Evolutionary conservation across 2,113 vertebrate genomes (phyloP).

Genomic region (Pithys albifrons): DNA sequence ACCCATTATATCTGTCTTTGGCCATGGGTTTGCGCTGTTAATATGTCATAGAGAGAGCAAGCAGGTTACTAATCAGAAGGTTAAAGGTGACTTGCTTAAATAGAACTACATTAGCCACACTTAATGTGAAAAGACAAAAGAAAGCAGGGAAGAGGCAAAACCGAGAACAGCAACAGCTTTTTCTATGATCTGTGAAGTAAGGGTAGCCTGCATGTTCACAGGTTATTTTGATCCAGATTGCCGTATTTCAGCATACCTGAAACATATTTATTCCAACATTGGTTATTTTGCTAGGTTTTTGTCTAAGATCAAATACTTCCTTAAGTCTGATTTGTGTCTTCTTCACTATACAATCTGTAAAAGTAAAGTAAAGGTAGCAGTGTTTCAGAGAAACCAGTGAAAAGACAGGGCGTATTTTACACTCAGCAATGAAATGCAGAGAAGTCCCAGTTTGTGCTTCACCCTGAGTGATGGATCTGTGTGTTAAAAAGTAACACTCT

Average conservation of each 20-base stretch:
- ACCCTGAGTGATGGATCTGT: background rate
- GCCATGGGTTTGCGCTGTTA: background rate
- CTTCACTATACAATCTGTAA: background rate
- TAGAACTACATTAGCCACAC: background rate
- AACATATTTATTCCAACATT: background rate
- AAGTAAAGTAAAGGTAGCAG: background rate
- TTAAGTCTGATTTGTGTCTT: background rate
- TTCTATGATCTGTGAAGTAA: background rate
- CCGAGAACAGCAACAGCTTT: background rate
- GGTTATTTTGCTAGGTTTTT: background rate
- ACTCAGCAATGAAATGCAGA: background rate
- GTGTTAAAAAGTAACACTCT: background rate
- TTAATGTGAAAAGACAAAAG: slow-evolving; percentile 11
- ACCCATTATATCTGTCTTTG: background rate
- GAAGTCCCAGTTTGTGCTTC: background rate
- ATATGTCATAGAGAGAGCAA: background rate
- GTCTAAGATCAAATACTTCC: background rate
- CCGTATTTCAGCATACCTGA: background rate
- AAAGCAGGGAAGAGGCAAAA: background rate
- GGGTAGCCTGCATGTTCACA: background rate
- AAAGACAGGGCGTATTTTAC: background rate
- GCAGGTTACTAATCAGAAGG: background rate
- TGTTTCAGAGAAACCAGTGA: background rate
- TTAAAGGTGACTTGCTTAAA: slow-evolving; percentile 20
- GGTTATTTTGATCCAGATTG: background rate